Conservation (phyloP, 2,113 vertebrate species). For the Laticauda colubrina region DNA sequence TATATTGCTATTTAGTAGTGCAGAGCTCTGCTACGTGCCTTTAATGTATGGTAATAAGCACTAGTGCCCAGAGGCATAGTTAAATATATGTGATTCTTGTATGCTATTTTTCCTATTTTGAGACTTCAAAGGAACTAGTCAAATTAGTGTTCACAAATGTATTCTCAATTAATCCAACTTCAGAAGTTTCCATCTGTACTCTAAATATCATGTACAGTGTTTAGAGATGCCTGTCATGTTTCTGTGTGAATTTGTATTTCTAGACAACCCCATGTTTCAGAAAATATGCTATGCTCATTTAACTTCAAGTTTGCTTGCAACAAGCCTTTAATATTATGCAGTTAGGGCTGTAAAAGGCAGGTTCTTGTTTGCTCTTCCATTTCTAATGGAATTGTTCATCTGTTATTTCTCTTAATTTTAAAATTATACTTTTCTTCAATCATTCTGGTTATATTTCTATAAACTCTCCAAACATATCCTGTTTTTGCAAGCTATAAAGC, state of each 20-base stretch:
- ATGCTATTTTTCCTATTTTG: not conserved
- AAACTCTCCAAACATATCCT: not conserved
- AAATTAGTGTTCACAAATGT: not conserved
- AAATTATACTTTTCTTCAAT: not conserved
- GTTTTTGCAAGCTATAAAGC: not conserved
- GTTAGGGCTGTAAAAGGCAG: not conserved
- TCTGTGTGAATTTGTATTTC: not conserved
- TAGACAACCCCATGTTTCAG: not conserved
- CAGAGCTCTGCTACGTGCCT: not conserved
- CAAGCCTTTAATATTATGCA: not conserved
- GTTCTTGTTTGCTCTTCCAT: not conserved
- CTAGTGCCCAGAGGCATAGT: constrained; percentile 24
- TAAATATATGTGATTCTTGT: constrained; percentile 13
- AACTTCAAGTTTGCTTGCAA: not conserved
- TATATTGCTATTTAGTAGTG: constrained; percentile 25
- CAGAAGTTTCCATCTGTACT: not conserved
- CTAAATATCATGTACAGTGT: not conserved
- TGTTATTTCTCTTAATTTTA: not conserved
- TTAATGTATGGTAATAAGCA: constrained; percentile 22
- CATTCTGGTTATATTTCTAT: not conserved
- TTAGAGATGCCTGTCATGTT: not conserved
- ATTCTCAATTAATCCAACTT: not conserved
- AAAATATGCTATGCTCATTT: not conserved
- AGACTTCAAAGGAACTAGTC: constrained; percentile 1
- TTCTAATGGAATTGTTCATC: not conserved